Percentiles rank a stretch among this genome's conserved stretches.
phyloP scores from a whole-genome alignment of 2,113 vertebrate species.

The Physeter macrocephalus region DNA sequence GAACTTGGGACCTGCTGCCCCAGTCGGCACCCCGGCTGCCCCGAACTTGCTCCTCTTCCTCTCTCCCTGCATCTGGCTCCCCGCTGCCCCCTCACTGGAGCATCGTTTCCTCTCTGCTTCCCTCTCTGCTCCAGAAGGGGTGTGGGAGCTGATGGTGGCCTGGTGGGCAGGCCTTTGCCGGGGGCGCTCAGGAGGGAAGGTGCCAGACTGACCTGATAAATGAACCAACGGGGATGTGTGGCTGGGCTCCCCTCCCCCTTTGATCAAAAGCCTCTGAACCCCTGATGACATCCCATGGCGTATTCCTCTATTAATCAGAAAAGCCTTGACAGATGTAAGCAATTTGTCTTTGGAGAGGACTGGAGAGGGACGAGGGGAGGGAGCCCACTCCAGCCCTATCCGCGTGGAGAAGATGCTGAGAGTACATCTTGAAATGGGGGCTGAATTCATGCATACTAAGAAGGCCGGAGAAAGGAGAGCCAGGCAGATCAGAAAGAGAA shows the following conservation, averaged over 20 bases:
- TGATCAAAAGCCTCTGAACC: slow-evolving; percentile 72
- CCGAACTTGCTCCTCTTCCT: not conserved
- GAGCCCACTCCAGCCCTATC: slow-evolving; percentile 2
- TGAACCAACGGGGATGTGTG: slow-evolving; percentile 57
- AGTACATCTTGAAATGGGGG: slow-evolving; percentile 38
- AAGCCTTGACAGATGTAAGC: slow-evolving; percentile 67
- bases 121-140: not conserved
- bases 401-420: slow-evolving; percentile 48
- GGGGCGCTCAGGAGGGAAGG: slow-evolving; percentile 20
- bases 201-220: slow-evolving; percentile 52
- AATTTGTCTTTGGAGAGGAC: slow-evolving; percentile 63
- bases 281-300: slow-evolving; percentile 67
- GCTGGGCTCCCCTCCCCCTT: slow-evolving; percentile 11
- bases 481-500: slow-evolving; percentile 67
- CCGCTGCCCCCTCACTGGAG: not conserved
- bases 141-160: not conserved
- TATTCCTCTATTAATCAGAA: slow-evolving; percentile 74
- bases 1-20: not conserved
- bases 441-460: slow-evolving; percentile 72
- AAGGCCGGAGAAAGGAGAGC: slow-evolving; percentile 41
- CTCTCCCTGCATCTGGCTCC: not conserved
- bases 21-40: not conserved
- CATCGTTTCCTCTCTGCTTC: not conserved
- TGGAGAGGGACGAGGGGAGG: not conserved
- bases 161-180: not conserved